These are phyloP conservation scores for Acleris holmiana DNA, from an alignment of 2,888 invertebrate genomes.

Conservation along the genomic window DNA sequence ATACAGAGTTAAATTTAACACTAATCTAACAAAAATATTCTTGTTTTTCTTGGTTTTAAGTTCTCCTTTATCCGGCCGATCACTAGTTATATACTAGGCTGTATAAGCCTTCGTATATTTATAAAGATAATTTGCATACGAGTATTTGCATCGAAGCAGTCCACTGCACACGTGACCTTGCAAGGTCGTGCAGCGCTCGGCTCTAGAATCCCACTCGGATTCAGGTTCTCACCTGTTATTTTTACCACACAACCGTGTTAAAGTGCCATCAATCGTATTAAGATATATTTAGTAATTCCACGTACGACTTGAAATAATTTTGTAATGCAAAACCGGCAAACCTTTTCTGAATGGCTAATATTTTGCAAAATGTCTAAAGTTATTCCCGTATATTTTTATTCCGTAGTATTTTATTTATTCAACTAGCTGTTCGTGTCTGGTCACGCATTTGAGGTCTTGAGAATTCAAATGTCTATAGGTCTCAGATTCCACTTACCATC, in stretches of 20 bases:
- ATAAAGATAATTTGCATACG: conserved; percentile 24
- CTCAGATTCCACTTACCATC: no score
- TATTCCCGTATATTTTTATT: conserved; percentile 7
- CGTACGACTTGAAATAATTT: conserved; percentile 1
- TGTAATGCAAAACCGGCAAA: conserved; percentile 2
- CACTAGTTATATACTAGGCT: conserved; percentile 8
- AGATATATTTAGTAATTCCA: conserved; percentile 1
- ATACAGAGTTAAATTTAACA: no score
- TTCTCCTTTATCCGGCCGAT: no score
- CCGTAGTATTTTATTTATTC: no score
- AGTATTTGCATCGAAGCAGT: conserved; percentile 24
- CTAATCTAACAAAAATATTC: no score
- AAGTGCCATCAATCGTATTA: background rate
- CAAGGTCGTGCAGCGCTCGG: conserved; percentile 39
- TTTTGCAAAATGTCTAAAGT: conserved; percentile 8
- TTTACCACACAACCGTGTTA: background rate
- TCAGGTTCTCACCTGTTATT: conserved; percentile 4
- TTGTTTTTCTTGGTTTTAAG: no score
- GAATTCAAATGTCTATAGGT: no score
- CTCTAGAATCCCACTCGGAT: background rate
- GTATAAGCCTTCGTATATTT: conserved; percentile 5
- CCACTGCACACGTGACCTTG: conserved; percentile 40
- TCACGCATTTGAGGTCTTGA: no score
- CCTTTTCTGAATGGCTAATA: background rate
- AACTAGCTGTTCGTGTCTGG: no score